Evolutionary conservation across 2,797 vertebrate genomes (phyloP).

Genomic region (Epinephelus malabaricus): DNA sequence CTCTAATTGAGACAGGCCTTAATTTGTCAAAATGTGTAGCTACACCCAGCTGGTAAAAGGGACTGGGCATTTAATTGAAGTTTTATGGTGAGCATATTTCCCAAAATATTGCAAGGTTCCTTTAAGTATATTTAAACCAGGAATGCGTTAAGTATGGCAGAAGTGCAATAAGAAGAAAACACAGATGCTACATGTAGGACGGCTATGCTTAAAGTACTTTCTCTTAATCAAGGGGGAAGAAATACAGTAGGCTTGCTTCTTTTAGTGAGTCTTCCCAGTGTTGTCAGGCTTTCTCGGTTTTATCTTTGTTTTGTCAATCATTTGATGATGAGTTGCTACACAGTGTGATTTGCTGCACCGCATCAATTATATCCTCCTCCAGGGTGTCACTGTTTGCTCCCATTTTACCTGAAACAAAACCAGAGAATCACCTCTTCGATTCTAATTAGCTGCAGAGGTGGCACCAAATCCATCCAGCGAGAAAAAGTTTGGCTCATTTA

Average conservation of each 20-base stretch:
- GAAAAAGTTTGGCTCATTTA: slow-evolving; percentile 7
- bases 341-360: not conserved
- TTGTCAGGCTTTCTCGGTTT: slow-evolving; percentile 10
- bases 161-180: too few species aligned
- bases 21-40: too few species aligned
- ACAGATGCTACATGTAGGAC: not conserved
- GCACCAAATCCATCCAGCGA: not conserved
- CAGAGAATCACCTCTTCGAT: not conserved
- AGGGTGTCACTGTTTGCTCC: slow-evolving; percentile 15
- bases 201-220: not conserved
- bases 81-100: too few species aligned
- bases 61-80: too few species aligned
- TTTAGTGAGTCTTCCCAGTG: too few species aligned
- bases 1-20: too few species aligned
- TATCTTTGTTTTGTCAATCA: slow-evolving; percentile 24
- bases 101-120: too few species aligned
- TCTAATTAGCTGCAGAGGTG: slow-evolving; percentile 27
- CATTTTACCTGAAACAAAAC: slow-evolving; percentile 35
- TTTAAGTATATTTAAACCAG: not conserved
- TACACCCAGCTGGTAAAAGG: too few species aligned
- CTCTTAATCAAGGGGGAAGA: not conserved
- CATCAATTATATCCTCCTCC: slow-evolving; percentile 29
- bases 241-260: not conserved
- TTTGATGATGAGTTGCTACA: slow-evolving; percentile 2
- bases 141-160: too few species aligned